Conservation (phyloP, 92 coral and sea anemone genomes). For the Umimayanthus chanpuru region DNA sequence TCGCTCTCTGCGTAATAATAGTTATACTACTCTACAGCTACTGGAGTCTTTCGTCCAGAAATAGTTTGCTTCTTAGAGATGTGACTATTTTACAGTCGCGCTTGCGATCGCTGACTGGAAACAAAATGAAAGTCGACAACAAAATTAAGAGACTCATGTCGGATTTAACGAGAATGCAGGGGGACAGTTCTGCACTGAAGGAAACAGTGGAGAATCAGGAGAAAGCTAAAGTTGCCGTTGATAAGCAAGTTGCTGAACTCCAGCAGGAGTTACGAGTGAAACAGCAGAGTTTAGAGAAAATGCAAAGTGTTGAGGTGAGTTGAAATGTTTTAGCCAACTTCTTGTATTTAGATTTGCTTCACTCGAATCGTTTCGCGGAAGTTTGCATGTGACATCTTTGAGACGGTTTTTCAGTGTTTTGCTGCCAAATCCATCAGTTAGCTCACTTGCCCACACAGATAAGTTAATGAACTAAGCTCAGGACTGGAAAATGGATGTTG, state of each 20-base stretch:
- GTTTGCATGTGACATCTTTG: too few species aligned
- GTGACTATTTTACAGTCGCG: slow-evolving; percentile 73
- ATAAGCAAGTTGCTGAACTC: background rate
- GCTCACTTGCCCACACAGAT: background rate
- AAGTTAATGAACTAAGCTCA: too few species aligned
- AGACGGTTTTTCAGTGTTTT: background rate
- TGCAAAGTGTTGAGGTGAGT: slow-evolving; percentile 27
- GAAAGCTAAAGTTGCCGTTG: background rate
- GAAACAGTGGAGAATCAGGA: background rate
- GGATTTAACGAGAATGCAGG: background rate
- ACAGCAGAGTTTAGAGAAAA: background rate
- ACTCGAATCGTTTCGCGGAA: background rate
- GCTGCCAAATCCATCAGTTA: too few species aligned
- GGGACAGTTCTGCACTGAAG: background rate
- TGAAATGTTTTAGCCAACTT: too few species aligned
- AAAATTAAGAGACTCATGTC: slow-evolving; percentile 20
- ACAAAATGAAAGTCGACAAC: slow-evolving; percentile 60
- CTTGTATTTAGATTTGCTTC: background rate
- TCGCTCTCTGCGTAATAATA: slow-evolving; percentile 68
- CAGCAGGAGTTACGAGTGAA: background rate
- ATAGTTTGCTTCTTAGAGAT: slow-evolving; percentile 71
- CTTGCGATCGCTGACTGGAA: slow-evolving; percentile 60
- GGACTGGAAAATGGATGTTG: too few species aligned
- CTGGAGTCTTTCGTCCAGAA: slow-evolving; percentile 90
- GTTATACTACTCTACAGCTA: slow-evolving; percentile 80